These are phyloP conservation scores for Sturnus vulgaris DNA, from an alignment of 2,113 vertebrate species.

Conservation along the genomic window DNA sequence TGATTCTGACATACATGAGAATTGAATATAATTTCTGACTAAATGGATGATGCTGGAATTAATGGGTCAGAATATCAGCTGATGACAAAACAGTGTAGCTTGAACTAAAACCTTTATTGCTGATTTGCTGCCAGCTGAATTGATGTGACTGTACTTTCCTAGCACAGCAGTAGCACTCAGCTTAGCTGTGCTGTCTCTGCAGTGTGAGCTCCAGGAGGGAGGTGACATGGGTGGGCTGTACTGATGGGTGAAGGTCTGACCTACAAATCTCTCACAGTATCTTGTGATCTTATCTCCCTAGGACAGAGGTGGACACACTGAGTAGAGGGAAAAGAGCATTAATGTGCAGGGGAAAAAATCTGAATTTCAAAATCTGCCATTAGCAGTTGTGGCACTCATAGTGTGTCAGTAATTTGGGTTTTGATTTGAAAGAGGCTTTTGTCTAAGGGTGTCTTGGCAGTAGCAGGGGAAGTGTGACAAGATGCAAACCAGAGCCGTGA, in stretches of 20 bases:
- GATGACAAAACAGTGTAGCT: not conserved
- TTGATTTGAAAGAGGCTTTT: not conserved
- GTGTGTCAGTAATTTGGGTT: not conserved
- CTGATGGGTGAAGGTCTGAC: not conserved
- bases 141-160: not conserved
- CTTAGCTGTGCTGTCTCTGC: not conserved
- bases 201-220: not conserved
- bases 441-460: not conserved
- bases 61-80: not conserved
- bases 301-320: not conserved
- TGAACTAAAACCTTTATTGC: not conserved
- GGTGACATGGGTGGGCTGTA: not conserved
- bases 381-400: not conserved
- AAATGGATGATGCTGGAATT: not conserved
- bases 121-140: not conserved
- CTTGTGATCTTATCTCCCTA: not conserved
- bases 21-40: not conserved
- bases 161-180: fast-evolving
- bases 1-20: not conserved
- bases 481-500: not conserved
- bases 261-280: fast-evolving
- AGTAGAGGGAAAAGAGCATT: not conserved
- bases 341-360: fast-evolving
- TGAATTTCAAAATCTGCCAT: not conserved
- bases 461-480: not conserved